These are phyloP conservation scores for Drosophila tani DNA, from an alignment of 1,140 invertebrate genomes.

Conservation along the genomic window DNA sequence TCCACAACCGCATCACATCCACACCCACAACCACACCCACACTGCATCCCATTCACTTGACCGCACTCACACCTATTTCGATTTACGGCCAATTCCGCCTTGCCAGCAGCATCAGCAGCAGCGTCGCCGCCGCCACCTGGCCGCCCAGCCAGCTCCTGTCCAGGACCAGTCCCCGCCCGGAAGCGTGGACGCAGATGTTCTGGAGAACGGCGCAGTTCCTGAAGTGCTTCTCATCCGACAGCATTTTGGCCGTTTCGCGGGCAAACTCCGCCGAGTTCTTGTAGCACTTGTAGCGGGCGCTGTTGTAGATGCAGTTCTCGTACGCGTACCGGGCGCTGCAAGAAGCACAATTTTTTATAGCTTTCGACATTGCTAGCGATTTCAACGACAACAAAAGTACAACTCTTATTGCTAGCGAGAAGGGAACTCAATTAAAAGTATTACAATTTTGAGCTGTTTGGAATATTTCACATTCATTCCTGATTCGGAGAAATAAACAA, in stretches of 20 bases:
- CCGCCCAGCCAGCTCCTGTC: constrained; percentile 17
- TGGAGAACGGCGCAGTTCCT: constrained; percentile 72
- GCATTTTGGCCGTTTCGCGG: constrained; percentile 80
- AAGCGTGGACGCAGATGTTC: constrained; percentile 54
- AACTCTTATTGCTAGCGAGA: not conserved
- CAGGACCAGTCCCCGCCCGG: not conserved
- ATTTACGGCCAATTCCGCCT: constrained; percentile 37
- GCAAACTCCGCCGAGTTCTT: constrained; percentile 80
- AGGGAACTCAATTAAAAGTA: not conserved
- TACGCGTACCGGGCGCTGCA: constrained; percentile 78
- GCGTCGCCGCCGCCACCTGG: constrained; percentile 19
- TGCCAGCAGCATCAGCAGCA: constrained; percentile 25
- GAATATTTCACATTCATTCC: not conserved
- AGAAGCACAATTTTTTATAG: not conserved
- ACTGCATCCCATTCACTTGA: constrained; percentile 12
- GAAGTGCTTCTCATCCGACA: constrained; percentile 82
- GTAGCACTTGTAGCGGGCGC: constrained; percentile 81
- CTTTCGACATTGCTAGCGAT: constrained; percentile 8
- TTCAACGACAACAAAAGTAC: not conserved
- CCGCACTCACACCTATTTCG: constrained; percentile 16
- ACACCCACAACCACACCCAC: constrained; percentile 12
- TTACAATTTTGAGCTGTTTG: not conserved
- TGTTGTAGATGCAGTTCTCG: constrained; percentile 83
- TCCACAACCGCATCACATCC: constrained; percentile 5
- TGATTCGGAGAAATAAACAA: not conserved